phyloP scores from a whole-genome alignment of 2,113 vertebrate genomes.

The Helogale parvula region DNA sequence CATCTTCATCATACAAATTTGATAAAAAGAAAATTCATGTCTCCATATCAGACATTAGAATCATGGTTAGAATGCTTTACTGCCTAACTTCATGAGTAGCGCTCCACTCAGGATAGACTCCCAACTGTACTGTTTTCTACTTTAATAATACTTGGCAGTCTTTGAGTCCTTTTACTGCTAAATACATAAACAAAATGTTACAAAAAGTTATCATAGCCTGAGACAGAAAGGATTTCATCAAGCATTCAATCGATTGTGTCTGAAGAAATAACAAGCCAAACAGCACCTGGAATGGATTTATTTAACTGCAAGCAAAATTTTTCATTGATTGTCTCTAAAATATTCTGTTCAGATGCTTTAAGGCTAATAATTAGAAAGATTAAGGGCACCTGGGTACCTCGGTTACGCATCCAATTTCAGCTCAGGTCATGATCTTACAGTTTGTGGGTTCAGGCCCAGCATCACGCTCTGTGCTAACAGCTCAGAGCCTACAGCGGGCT shows the following conservation, averaged over 20 bases:
- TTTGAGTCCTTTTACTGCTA: slow-evolving; percentile 13
- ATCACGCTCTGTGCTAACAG: too few relatives aligned
- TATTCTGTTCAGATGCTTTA: neutral
- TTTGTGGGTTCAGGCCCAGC: too few relatives aligned
- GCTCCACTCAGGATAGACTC: neutral
- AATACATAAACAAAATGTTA: slow-evolving; percentile 36
- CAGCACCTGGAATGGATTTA: neutral
- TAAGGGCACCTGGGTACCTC: too few relatives aligned
- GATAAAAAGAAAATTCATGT: neutral
- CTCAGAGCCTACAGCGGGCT: too few relatives aligned
- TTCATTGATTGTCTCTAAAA: slow-evolving; percentile 22
- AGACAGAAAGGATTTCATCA: slow-evolving; percentile 16
- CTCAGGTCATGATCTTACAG: too few relatives aligned
- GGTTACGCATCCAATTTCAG: too few relatives aligned
- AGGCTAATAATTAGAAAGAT: neutral
- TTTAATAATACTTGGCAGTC: neutral
- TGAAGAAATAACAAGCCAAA: slow-evolving; percentile 28
- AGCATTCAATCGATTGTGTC: neutral
- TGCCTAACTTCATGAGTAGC: neutral
- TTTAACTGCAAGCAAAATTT: neutral
- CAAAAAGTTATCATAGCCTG: neutral
- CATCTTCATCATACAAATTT: neutral
- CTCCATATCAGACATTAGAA: neutral
- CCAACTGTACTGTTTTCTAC: neutral
- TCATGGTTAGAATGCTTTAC: slow-evolving; percentile 18